Conservation (phyloP, 2,888 invertebrate species). For the Hybos culiciformis region DNA sequence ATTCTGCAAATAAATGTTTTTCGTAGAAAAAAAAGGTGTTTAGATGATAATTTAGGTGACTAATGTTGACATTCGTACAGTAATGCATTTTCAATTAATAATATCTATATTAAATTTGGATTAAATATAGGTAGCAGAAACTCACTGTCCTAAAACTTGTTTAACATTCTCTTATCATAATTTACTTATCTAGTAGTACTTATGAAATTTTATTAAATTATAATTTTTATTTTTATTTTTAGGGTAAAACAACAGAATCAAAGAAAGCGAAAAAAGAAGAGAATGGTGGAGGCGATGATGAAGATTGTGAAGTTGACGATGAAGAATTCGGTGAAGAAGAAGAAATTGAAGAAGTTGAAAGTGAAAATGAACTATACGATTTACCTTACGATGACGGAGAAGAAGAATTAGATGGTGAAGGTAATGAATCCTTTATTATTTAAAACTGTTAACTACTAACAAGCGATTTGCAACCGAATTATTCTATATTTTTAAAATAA, state of each 20-base stretch:
- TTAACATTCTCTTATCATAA: not conserved
- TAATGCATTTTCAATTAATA: not conserved
- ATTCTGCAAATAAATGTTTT: too few relatives aligned
- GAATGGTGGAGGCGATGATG: conserved; percentile 22
- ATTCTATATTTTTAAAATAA: not conserved
- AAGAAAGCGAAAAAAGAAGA: conserved; percentile 35
- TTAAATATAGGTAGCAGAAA: not conserved
- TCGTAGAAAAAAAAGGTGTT: too few relatives aligned
- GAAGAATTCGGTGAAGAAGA: conserved; percentile 28
- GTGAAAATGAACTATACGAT: conserved; percentile 34
- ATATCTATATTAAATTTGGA: not conserved
- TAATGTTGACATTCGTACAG: not conserved
- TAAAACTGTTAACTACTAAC: not conserved
- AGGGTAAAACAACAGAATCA: conserved; percentile 34
- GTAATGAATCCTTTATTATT: conserved; percentile 4
- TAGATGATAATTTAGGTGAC: too few relatives aligned
- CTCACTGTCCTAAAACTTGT: not conserved
- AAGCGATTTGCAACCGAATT: not conserved
- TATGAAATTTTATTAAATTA: conserved; percentile 2
- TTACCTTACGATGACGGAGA: conserved; percentile 33
- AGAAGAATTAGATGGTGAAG: conserved; percentile 19
- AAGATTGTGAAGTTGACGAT: conserved; percentile 28
- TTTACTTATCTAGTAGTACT: not conserved
- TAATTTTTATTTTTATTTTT: conserved; percentile 12
- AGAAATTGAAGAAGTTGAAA: conserved; percentile 28